A percentile compares a stretch with the other conserved stretches of the same genome.
phyloP scores from a whole-genome alignment of 1,140 invertebrate species.

The Conopomorpha cramerella region DNA sequence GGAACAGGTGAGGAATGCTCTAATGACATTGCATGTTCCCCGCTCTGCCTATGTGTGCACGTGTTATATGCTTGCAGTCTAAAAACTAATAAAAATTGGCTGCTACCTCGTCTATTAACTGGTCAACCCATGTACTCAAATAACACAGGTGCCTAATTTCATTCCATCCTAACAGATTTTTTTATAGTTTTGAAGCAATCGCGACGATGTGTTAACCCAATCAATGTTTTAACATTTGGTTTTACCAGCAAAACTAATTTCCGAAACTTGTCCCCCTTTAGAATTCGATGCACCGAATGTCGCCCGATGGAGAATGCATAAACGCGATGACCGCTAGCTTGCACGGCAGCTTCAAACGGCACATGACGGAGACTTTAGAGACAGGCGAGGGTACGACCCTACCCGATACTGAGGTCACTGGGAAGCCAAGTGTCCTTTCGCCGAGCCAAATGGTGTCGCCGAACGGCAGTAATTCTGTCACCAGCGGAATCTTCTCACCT shows the following conservation, averaged over 20 bases:
- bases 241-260: too few species aligned
- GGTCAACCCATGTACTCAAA: too few species aligned
- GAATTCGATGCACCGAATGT: conserved; percentile 56
- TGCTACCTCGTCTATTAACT: too few species aligned
- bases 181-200: too few species aligned
- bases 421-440: conserved; percentile 37
- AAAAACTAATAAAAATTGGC: too few species aligned
- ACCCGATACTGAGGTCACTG: too few species aligned
- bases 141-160: too few species aligned
- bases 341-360: conserved; percentile 54
- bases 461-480: conserved; percentile 59
- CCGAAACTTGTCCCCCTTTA: conserved; percentile 43
- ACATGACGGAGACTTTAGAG: conserved; percentile 38
- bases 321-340: conserved; percentile 52
- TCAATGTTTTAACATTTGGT: too few species aligned
- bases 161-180: too few species aligned
- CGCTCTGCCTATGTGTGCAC: conserved; percentile 3
- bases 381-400: too few species aligned
- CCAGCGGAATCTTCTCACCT: conserved; percentile 59
- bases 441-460: conserved; percentile 60
- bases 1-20: conserved; percentile 31
- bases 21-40: conserved; percentile 20
- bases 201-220: too few species aligned
- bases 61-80: conserved; percentile 7
- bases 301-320: conserved; percentile 57